Evolutionary conservation across 2,797 vertebrate species (phyloP).

Genomic region (Hyperoplus immaculatus): DNA sequence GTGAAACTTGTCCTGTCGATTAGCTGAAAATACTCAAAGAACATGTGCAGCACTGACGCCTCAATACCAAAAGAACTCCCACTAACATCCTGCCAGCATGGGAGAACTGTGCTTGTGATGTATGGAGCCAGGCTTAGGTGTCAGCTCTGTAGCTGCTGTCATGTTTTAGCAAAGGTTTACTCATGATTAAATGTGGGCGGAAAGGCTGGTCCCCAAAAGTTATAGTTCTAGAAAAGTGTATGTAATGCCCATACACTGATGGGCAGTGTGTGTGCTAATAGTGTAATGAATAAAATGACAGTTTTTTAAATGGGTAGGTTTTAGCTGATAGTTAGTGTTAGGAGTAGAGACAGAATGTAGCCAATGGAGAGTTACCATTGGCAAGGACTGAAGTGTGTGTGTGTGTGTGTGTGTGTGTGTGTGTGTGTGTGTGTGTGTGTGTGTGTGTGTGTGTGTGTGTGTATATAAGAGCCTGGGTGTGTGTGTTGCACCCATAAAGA

Average conservation of each 20-base stretch:
- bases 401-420: background rate
- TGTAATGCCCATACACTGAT: too few relatives aligned
- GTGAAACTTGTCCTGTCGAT: background rate
- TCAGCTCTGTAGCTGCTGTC: background rate
- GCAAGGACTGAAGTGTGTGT: background rate
- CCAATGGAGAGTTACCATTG: background rate
- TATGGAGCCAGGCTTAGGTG: background rate
- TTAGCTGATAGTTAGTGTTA: slow-evolving; percentile 13
- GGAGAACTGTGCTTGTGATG: background rate
- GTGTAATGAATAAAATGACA: background rate
- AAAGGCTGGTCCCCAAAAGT: background rate
- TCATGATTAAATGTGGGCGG: background rate
- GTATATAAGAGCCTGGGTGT: background rate
- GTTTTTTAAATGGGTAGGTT: background rate
- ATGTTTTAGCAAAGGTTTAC: background rate
- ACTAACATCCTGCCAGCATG: slow-evolving; percentile 13
- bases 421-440: too few relatives aligned
- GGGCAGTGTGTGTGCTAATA: background rate
- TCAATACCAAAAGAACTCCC: slow-evolving; percentile 4
- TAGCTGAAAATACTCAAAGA: background rate
- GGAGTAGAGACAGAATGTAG: background rate
- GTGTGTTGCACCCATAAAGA: slow-evolving; percentile 22
- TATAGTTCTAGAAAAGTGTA: too few relatives aligned
- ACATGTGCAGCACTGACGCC: background rate
- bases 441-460: too few relatives aligned